A percentile compares a stretch with the other conserved stretches of the same genome.
phyloP scores from a whole-genome alignment of 2,797 vertebrate genomes.

The Remorina albescens region DNA sequence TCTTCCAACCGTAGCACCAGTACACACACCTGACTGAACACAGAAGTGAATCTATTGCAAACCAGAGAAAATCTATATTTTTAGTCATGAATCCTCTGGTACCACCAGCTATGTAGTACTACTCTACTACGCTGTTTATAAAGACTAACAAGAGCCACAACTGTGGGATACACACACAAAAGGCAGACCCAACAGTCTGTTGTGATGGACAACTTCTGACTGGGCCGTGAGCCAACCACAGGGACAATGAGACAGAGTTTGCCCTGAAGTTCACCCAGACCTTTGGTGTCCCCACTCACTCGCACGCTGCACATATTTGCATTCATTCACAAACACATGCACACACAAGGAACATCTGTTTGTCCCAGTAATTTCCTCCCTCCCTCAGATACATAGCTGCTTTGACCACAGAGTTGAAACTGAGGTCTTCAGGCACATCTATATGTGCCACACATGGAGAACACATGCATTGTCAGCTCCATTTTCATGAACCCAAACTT shows the following conservation, averaged over 20 bases:
- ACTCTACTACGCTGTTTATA: background rate
- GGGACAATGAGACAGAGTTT: constrained; percentile 43
- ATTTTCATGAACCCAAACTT: no score
- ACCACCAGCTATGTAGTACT: no score
- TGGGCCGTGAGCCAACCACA: constrained; percentile 30
- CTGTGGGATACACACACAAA: constrained; percentile 4
- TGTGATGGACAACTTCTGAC: constrained; percentile 13
- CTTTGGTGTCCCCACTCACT: constrained; percentile 18
- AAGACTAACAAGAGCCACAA: background rate
- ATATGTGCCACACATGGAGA: background rate
- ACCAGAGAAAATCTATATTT: no score
- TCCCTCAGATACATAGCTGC: constrained; percentile 44
- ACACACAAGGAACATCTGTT: constrained; percentile 62
- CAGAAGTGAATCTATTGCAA: background rate
- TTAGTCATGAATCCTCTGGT: no score
- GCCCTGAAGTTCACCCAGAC: constrained; percentile 57
- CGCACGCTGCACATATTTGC: constrained; percentile 15
- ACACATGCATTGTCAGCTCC: no score
- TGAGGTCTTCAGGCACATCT: constrained; percentile 47
- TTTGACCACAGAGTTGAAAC: constrained; percentile 46
- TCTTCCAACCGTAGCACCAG: background rate
- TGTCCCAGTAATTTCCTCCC: constrained; percentile 18
- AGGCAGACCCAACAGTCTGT: background rate
- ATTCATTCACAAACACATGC: constrained; percentile 15
- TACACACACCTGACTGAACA: no score